Base-by-base conservation (phyloP, 2,888 invertebrate species). In the Drosophila mettleri region DNA sequence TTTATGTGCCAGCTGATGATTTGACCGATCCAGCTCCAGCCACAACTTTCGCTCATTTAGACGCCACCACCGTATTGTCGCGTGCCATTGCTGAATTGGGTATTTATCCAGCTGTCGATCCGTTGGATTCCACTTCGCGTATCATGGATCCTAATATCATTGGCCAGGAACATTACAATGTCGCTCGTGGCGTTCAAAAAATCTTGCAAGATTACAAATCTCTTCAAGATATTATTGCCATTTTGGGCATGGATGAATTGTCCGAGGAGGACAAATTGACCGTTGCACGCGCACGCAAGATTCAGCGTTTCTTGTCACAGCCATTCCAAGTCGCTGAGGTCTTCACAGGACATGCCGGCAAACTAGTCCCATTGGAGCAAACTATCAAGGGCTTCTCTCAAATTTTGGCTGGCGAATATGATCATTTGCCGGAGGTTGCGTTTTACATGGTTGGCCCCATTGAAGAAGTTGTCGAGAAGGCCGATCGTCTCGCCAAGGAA, bases 381-480 rank as follows among this genome's bases (percentile, higher is more conserved):
- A 98, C 98, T 71, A 97, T 98, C 90, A 95, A 95, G 91, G 97
- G 98, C 89, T 98, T 98, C 94, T 94, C 96, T 88, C 94, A 95
- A 92, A 97, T 98, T 89, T 93, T 98, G 78, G 93, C 92, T 75
- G 97, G 98, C 89, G 97, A 98, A 89, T 94, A 96, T 90, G 98
- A 98, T 92, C 96, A 98, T 92, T 93, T 98, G 83, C 98, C 98
- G 22, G 99, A 99, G 92, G 96, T 97, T 78, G 98, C 98, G 69
- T 98, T 98, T 94, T 98, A 98, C 94, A 98, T 98, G 98, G 97
- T 98, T 71, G 98, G 98, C 78, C 96, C 96, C 68, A 96, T 98
- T 89, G 97, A 97, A 90, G 98, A 98, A 93, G 97, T 97, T 54
- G 94, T 95, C 51, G 94, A 94, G 71, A 98, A 98, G 93, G 97